phyloP scores from a whole-genome alignment of 2,113 vertebrate species.

The Gasterosteus nipponicus region DNA sequence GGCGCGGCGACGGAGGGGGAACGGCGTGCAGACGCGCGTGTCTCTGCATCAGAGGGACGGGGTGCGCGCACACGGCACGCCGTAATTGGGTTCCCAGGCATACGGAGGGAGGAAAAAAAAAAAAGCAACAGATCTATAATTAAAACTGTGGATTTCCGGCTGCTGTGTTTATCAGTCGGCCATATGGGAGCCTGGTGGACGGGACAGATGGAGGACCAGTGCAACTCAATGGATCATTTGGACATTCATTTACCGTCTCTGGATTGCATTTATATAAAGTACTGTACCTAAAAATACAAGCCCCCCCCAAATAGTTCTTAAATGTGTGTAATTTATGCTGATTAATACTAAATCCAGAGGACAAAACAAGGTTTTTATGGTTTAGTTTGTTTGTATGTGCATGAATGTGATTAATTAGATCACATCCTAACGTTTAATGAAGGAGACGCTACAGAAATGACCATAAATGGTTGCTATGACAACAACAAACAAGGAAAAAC shows the following conservation, averaged over 20 bases:
- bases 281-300: too few relatives aligned
- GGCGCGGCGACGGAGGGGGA: conserved; percentile 21
- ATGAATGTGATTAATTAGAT: not conserved
- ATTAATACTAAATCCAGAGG: not conserved
- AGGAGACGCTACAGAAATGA: not conserved
- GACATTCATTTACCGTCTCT: not conserved
- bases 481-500: not conserved
- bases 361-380: not conserved
- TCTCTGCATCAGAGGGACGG: conserved; percentile 13
- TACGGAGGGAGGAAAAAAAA: conserved; percentile 4
- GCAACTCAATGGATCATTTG: not conserved
- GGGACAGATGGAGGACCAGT: conserved; percentile 40
- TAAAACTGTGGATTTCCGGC: conserved; percentile 47
- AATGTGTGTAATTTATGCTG: not conserved
- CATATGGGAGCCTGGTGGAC: conserved; percentile 34
- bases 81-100: conserved; percentile 58
- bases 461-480: not conserved
- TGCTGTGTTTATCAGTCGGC: conserved; percentile 39
- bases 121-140: conserved; percentile 37
- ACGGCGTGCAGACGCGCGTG: conserved; percentile 17
- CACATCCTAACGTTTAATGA: not conserved
- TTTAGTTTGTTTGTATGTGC: not conserved
- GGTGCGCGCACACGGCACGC: not conserved
- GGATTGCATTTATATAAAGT: not conserved
- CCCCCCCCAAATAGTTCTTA: too few relatives aligned